These are phyloP conservation scores for Danaus plexippus DNA, from an alignment of 1,140 invertebrate species.

Conservation along the genomic window DNA sequence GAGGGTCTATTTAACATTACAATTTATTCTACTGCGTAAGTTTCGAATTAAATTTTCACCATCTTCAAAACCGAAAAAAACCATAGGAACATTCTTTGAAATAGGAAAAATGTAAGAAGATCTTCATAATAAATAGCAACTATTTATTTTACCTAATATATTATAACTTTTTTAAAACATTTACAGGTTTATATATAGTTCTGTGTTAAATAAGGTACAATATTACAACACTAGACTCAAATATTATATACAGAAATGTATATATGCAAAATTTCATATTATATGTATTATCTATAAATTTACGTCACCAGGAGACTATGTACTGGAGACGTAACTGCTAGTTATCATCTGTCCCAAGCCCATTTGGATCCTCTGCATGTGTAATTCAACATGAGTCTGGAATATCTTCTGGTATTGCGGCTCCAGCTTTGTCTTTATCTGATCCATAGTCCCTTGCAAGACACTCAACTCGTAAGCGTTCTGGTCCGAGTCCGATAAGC, in stretches of 20 bases:
- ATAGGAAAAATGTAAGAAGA: too few relatives aligned
- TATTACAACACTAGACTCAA: slow-evolving; percentile 1
- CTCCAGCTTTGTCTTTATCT: slow-evolving; percentile 86
- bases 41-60: too few relatives aligned
- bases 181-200: too few relatives aligned
- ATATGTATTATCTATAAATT: slow-evolving; percentile 11
- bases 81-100: too few relatives aligned
- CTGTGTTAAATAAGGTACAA: too few relatives aligned
- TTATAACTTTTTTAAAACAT: too few relatives aligned
- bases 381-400: slow-evolving; percentile 92
- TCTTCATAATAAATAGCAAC: too few relatives aligned
- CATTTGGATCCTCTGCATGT: slow-evolving; percentile 93
- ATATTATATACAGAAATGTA: slow-evolving; percentile 17
- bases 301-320: slow-evolving; percentile 80
- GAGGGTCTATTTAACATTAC: too few relatives aligned
- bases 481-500: slow-evolving; percentile 89
- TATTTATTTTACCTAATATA: too few relatives aligned
- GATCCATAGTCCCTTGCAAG: slow-evolving; percentile 91
- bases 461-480: slow-evolving; percentile 94
- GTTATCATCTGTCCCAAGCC: slow-evolving; percentile 75
- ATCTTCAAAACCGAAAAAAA: too few relatives aligned
- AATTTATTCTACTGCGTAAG: too few relatives aligned
- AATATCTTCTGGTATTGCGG: slow-evolving; percentile 86
- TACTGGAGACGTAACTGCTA: slow-evolving; percentile 40
- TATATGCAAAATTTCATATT: slow-evolving; percentile 9